Evolutionary conservation across 2,113 vertebrate genomes (phyloP).

Genomic region (Ahaetulla prasina): DNA sequence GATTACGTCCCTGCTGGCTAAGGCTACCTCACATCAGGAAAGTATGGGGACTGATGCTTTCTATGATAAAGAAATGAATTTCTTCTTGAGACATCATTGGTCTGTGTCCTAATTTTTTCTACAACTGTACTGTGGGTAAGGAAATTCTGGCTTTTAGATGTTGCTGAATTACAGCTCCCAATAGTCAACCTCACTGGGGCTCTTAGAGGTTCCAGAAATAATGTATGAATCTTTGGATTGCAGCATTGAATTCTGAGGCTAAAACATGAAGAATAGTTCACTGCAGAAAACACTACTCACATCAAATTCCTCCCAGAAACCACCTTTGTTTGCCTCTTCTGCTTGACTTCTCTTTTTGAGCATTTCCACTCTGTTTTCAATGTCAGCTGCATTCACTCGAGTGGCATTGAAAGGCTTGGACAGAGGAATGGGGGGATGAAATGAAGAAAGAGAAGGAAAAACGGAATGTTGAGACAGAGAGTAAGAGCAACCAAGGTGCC

Average conservation of each 20-base stretch:
- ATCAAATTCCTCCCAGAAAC: constrained; percentile 99
- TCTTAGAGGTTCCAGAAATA: background rate
- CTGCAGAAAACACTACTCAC: constrained; percentile 60
- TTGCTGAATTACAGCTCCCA: background rate
- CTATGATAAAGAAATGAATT: too few species aligned
- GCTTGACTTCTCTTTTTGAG: constrained; percentile 76
- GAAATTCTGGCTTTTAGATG: background rate
- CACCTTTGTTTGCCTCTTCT: constrained; percentile 80
- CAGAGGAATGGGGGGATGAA: background rate
- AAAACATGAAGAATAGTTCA: background rate
- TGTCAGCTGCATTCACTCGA: constrained; percentile 87
- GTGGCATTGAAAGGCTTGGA: constrained; percentile 87
- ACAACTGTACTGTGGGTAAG: background rate
- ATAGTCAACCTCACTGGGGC: background rate
- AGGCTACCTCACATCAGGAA: too few species aligned
- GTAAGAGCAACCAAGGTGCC: background rate
- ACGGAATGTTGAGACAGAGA: background rate
- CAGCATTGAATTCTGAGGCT: background rate
- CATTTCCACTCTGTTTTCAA: constrained; percentile 85
- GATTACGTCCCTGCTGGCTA: too few species aligned
- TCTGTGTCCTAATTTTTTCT: too few species aligned
- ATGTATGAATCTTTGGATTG: background rate
- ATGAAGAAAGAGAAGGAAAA: background rate
- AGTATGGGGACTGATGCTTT: too few species aligned
- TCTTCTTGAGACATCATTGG: too few species aligned